Evolutionary conservation across 53 echinoderm and acorn worm species (phyloP).

Genomic region (Holothuria leucospilota): DNA sequence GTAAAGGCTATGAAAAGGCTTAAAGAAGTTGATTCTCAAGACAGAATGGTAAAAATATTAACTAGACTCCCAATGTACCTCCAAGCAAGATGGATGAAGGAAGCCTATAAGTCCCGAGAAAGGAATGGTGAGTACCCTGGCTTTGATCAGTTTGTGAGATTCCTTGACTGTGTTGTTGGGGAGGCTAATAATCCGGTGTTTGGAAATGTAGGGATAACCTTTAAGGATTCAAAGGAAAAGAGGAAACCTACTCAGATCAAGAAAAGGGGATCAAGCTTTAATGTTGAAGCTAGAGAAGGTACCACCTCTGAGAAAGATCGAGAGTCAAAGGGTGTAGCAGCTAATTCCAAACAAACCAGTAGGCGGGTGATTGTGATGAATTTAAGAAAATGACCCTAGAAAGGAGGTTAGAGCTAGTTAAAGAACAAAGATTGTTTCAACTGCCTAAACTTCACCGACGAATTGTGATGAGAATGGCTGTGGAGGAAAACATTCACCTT

Average conservation of each 20-base stretch:
- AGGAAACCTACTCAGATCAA: background rate
- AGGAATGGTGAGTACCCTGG: no score
- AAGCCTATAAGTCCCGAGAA: background rate
- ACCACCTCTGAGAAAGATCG: no score
- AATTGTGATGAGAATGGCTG: constrained; percentile 41
- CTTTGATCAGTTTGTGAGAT: no score
- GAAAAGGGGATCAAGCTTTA: no score
- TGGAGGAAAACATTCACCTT: constrained; percentile 14
- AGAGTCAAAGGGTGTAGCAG: no score
- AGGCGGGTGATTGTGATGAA: no score
- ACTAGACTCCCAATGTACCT: constrained; percentile 38
- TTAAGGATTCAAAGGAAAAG: constrained; percentile 26
- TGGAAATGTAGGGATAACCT: no score
- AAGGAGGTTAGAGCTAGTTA: constrained; percentile 49
- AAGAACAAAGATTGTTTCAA: constrained; percentile 51
- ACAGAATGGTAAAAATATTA: constrained; percentile 17
- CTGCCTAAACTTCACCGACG: constrained; percentile 32
- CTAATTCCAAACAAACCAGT: no score
- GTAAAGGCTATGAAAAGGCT: no score
- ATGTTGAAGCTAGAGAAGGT: no score
- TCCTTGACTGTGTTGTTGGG: background rate
- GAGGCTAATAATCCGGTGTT: constrained; percentile 17
- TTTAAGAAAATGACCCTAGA: constrained; percentile 8
- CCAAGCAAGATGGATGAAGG: constrained; percentile 18
- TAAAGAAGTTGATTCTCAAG: no score